Evolutionary conservation across 1,140 invertebrate genomes (phyloP).

Genomic region (Cepaea nemoralis): DNA sequence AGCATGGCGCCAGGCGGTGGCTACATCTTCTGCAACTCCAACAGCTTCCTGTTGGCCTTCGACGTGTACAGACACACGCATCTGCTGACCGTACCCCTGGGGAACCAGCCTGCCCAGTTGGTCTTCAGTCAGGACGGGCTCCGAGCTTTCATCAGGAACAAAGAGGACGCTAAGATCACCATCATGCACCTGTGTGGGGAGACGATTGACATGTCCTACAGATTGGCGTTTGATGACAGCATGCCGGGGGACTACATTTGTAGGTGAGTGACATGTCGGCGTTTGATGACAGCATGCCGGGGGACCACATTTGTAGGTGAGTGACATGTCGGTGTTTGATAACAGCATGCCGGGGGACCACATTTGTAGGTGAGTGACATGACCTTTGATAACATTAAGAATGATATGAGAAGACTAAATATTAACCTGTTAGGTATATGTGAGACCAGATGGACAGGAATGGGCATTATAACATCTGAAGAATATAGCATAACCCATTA

Average conservation of each 20-base stretch:
- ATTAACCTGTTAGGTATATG: no score
- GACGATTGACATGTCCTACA: slow-evolving; percentile 63
- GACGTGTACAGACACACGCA: slow-evolving; percentile 62
- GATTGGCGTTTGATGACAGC: slow-evolving; percentile 55
- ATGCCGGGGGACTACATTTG: slow-evolving; percentile 58
- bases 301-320: slow-evolving; percentile 59
- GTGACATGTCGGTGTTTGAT: slow-evolving; percentile 59
- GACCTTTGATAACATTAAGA: slow-evolving; percentile 56
- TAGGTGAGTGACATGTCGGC: slow-evolving; percentile 60
- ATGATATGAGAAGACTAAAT: no score
- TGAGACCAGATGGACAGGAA: no score
- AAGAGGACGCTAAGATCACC: slow-evolving; percentile 57
- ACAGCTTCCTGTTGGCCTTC: slow-evolving; percentile 60
- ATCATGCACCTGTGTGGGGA: slow-evolving; percentile 61
- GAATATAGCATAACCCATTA: no score
- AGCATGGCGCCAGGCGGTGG: slow-evolving; percentile 60
- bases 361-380: no score
- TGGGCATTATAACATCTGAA: no score
- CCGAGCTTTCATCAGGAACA: slow-evolving; percentile 56
- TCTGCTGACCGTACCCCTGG: slow-evolving; percentile 54
- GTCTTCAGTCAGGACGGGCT: slow-evolving; percentile 58
- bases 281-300: slow-evolving; percentile 54
- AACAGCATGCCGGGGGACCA: slow-evolving; percentile 56
- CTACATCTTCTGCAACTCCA: slow-evolving; percentile 66
- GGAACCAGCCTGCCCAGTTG: slow-evolving; percentile 52